These are phyloP conservation scores for Sphinx pinastri DNA, from an alignment of 2,888 invertebrate species.

Conservation along the genomic window DNA sequence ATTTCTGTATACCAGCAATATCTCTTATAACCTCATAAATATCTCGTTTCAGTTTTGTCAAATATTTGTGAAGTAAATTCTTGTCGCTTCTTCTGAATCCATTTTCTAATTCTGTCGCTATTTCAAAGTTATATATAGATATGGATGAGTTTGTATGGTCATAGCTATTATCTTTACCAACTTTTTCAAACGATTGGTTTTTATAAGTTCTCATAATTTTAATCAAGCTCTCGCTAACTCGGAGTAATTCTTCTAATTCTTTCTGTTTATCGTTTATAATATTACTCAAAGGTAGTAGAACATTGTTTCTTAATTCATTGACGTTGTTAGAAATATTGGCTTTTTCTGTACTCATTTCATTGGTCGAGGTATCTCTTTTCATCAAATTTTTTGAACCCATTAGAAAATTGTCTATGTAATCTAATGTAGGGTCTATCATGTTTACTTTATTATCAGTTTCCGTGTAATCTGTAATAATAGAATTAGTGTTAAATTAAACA, in stretches of 20 bases:
- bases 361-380: conserved; percentile 53
- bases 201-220: conserved; percentile 45
- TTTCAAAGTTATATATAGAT: conserved; percentile 51
- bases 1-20: conserved; percentile 50
- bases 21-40: conserved; percentile 61
- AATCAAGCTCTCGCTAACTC: conserved; percentile 53
- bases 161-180: conserved; percentile 32
- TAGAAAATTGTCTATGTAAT: conserved; percentile 37
- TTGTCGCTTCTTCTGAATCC: conserved; percentile 42
- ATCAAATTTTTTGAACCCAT: conserved; percentile 47
- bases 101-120: conserved; percentile 42
- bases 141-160: conserved; percentile 35
- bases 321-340: conserved; percentile 29
- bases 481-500: no score
- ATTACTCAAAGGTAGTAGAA: conserved; percentile 52
- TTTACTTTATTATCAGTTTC: conserved; percentile 34
- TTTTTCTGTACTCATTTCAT: conserved; percentile 31
- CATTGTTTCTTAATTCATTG: conserved; percentile 41
- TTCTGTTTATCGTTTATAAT: conserved; percentile 56
- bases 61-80: conserved; percentile 44
- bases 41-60: conserved; percentile 60
- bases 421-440: conserved; percentile 31
- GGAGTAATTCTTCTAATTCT: conserved; percentile 55
- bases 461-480: conserved; percentile 15
- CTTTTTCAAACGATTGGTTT: conserved; percentile 34